Conservation (phyloP, 2,113 vertebrate species). For the Oryzias melastigma region DNA sequence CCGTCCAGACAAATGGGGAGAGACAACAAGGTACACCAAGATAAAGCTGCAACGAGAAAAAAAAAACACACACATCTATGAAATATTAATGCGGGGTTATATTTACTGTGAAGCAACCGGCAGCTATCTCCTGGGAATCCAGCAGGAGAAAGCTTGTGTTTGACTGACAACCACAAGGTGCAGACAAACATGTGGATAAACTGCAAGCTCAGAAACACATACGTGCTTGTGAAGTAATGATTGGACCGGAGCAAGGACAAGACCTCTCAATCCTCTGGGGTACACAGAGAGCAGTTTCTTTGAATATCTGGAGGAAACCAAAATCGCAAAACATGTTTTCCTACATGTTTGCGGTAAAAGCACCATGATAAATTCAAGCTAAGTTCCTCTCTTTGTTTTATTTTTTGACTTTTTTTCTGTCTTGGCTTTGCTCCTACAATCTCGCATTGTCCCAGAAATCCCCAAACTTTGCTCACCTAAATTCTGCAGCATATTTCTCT, state of each 20-base stretch:
- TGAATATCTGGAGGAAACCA: constrained; percentile 8
- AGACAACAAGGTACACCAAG: constrained; percentile 55
- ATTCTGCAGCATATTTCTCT: constrained; percentile 96
- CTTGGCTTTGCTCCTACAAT: constrained; percentile 10
- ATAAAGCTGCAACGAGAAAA: constrained; percentile 44
- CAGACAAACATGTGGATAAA: constrained; percentile 38
- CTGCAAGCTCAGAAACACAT: constrained; percentile 48
- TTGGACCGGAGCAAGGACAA: constrained; percentile 27
- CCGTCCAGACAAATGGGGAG: constrained; percentile 72
- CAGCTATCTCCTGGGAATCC: constrained; percentile 56
- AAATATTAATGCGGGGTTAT: constrained; percentile 78
- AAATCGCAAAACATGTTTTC: neutral
- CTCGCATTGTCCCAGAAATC: constrained; percentile 65
- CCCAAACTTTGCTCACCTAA: constrained; percentile 82
- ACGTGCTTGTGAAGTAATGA: constrained; percentile 41
- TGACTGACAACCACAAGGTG: constrained; percentile 62
- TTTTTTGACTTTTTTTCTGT: constrained; percentile 22
- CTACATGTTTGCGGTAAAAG: neutral
- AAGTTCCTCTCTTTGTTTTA: constrained; percentile 9
- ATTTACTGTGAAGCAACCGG: constrained; percentile 73
- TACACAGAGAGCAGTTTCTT: constrained; percentile 13
- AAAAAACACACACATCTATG: constrained; percentile 42
- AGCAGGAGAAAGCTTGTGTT: constrained; percentile 34
- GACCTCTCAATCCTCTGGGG: constrained; percentile 30
- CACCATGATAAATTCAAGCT: neutral